Conservation (phyloP, 1,140 invertebrate species). For the Batillaria attramentaria region DNA sequence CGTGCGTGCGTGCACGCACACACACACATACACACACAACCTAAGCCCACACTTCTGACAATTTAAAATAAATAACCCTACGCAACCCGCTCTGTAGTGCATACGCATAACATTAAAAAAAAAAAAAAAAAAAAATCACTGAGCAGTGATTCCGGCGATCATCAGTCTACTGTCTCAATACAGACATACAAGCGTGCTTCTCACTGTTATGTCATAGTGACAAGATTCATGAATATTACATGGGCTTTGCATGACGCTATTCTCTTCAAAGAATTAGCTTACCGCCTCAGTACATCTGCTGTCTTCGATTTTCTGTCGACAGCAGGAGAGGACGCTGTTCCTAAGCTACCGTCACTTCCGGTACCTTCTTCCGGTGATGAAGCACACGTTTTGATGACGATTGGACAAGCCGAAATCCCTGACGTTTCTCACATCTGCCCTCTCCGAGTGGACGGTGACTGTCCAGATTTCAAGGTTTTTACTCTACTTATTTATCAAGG, state of each 20-base stretch:
- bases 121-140: not conserved
- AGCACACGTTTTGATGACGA: constrained; percentile 23
- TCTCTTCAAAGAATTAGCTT: no score
- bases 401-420: constrained; percentile 25
- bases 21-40: not conserved
- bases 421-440: constrained; percentile 9
- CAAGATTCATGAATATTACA: no score
- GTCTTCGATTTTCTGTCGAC: no score
- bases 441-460: no score
- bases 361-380: no score
- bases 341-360: constrained; percentile 26
- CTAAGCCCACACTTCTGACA: not conserved
- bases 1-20: not conserved
- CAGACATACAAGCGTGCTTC: not conserved
- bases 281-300: no score
- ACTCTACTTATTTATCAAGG: not conserved
- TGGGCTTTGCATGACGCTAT: no score
- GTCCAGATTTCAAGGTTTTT: not conserved
- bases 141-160: not conserved
- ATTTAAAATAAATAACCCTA: no score
- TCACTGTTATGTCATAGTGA: no score
- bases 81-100: no score
- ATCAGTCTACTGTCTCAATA: not conserved
- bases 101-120: not conserved
- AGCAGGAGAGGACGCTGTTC: no score